Base-by-base conservation (phyloP, 2,888 invertebrate species). In the Leptogaster cylindrica region DNA sequence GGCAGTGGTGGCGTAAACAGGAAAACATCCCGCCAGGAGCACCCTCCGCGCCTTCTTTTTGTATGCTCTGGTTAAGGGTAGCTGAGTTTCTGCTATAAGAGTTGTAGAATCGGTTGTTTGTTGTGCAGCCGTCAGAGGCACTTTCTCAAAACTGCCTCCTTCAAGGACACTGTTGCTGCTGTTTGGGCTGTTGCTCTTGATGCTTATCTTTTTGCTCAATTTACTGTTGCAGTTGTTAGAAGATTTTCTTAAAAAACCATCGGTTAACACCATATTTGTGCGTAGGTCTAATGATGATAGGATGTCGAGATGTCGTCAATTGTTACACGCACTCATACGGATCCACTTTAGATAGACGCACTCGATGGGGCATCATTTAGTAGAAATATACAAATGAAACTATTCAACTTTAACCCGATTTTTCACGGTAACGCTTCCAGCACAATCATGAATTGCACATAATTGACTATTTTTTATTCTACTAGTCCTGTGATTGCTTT, bases 241-340 rank as follows among this genome's bases (percentile, higher is more conserved):
- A 68, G 39, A 65, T 66, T 50, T 68, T 67, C 14, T 65, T 41
- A 44, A 65, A 48, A 58, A 50, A 51, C 58, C 65, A 68, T 70
- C 70, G 58, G 65, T 48, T 51, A 70, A 70, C 70, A 70, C 65
- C 70, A 70, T 70, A 70, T 70, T 70, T 68, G 66, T 51, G 31
- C 23, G 48, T 68, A 65, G 28, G 46, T 67, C 52, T 51, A 50
- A 61, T 65, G 65, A 52, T 67, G 36, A 58, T 33, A 67, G 50
- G 36, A 64, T 61, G 64, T 55, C 58, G 50, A 66, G 52, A 46
- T 67, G 67, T 69, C 69, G 48, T 67, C 66, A 66, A 61, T 66
- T 51, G 48, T 46, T 52, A 36, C 36, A 46, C 52, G 55, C 31
- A 10, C 48, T 36, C 48, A 20, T 50, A 50, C 50, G 52, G 20